A percentile compares a stretch with the other conserved stretches of the same genome.
Evolutionary conservation across 1,140 invertebrate species (phyloP).

Genomic region (Temnothorax nylanderi): DNA sequence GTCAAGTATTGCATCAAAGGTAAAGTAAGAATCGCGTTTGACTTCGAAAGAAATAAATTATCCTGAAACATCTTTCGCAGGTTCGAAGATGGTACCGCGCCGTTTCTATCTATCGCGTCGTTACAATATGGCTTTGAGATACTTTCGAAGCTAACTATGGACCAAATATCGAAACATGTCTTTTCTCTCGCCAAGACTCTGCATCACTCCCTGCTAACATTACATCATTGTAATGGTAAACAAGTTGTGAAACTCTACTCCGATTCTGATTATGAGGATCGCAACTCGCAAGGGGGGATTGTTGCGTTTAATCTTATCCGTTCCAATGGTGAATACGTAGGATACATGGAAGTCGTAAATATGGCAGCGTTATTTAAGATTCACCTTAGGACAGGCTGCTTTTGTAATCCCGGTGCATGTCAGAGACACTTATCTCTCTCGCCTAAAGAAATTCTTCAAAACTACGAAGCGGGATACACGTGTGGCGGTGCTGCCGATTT

Average conservation of each 20-base stretch:
- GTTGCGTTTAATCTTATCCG: constrained; percentile 96
- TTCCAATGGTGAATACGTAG: constrained; percentile 92
- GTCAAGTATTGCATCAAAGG: constrained; percentile 90
- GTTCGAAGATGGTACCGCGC: constrained; percentile 97
- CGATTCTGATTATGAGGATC: constrained; percentile 89
- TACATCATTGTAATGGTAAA: constrained; percentile 91
- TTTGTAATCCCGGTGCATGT: constrained; percentile 98
- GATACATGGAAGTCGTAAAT: constrained; percentile 96
- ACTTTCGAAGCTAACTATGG: constrained; percentile 88
- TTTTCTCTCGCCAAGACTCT: constrained; percentile 92
- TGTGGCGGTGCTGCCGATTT: constrained; percentile 97
- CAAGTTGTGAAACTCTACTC: constrained; percentile 91
- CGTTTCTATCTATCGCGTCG: constrained; percentile 94
- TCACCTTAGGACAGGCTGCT: constrained; percentile 96
- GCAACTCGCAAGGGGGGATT: constrained; percentile 91
- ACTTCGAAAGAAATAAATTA: constrained; percentile 26
- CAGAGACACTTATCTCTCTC: constrained; percentile 92
- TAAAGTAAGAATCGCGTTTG: constrained; percentile 77
- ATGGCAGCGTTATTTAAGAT: constrained; percentile 95
- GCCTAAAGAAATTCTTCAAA: constrained; percentile 89
- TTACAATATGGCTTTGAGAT: constrained; percentile 93
- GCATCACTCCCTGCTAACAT: constrained; percentile 87
- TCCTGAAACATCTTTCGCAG: constrained; percentile 84
- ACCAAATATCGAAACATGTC: constrained; percentile 90
- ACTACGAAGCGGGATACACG: constrained; percentile 95